Percentiles rank a stretch among this genome's conserved stretches.
phyloP scores from a whole-genome alignment of 2,113 vertebrate genomes.

The Aythya baeri region DNA sequence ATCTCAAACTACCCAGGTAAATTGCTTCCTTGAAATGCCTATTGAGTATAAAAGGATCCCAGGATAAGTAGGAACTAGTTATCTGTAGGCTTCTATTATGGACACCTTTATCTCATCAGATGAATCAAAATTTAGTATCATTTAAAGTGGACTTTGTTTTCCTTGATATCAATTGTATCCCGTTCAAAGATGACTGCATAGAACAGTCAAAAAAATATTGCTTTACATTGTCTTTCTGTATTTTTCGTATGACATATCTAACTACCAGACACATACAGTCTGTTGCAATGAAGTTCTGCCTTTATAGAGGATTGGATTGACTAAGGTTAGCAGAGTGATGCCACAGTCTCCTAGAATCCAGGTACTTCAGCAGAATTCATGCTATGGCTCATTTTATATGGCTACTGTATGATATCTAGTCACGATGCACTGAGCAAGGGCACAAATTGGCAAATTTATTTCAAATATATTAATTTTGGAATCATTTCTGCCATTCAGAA shows the following conservation, averaged over 20 bases:
- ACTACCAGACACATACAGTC: background rate
- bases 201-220: background rate
- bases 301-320: background rate
- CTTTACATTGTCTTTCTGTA: background rate
- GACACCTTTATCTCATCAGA: background rate
- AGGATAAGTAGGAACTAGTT: background rate
- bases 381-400: background rate
- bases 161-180: background rate
- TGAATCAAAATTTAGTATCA: background rate
- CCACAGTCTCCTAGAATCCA: background rate
- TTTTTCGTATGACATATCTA: background rate
- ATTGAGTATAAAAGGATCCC: background rate
- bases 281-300: background rate
- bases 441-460: background rate
- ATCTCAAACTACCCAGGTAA: background rate
- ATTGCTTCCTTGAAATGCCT: background rate
- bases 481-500: background rate
- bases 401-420: background rate
- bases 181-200: background rate
- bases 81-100: background rate
- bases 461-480: background rate
- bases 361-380: background rate
- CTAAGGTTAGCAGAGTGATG: background rate
- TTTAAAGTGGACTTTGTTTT: background rate
- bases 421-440: accelerated